Evolutionary conservation across 2,113 vertebrate species (phyloP), one percentile per base, ranked within the genome.

Genomic region (Xiphorhynchus elegans): DNA sequence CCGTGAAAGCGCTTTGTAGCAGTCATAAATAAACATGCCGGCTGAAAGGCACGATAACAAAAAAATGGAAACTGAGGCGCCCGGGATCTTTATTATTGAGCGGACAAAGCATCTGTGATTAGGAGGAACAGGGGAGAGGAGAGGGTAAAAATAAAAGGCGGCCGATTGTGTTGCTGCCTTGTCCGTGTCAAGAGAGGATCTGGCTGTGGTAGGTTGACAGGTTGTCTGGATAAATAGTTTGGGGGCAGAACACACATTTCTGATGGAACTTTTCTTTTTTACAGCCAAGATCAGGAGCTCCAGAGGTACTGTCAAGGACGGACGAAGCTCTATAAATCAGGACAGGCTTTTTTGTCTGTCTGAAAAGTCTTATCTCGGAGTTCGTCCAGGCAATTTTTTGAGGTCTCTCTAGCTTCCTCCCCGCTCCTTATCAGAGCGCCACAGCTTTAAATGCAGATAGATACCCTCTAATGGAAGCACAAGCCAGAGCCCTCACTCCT

Each of bases 381-480:
- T 96, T 97, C 69, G 92, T 97, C 90, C 94, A 96, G 94, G 96
- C 89, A 96, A 90, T 97, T 97, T 96, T 97, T 95, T 87, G 96
- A 98, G 96, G 93, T 89, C 88, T 96, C 92, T 95, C 86, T 94
- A 80, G 93, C 91, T 95, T 96, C 94, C 96, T 96, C 84, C 77
- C 87, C 96, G 44, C 82, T 84, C 88, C 91, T 98, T 97, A 98
- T 98, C 97, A 97, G 95, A 97, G 70, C 88, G 21, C 74, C 90
- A 69, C 97, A 98, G 97, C 97, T 98, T 97, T 96, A 96, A 97
- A 96, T 94, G 92, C 95, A 97, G 97, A 97, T 86, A 97, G 96
- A 96, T 95, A 92, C 91, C 89, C 90, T 96, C 88, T 96, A 97
- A 97, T 97, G 96, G 93, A 98, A 98, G 97, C 93, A 85, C 86